Percentiles rank a stretch among this genome's conserved stretches.
These are phyloP conservation scores for Geophilus truncorum DNA, from an alignment of 2,888 invertebrate genomes.

Conservation along the genomic window DNA sequence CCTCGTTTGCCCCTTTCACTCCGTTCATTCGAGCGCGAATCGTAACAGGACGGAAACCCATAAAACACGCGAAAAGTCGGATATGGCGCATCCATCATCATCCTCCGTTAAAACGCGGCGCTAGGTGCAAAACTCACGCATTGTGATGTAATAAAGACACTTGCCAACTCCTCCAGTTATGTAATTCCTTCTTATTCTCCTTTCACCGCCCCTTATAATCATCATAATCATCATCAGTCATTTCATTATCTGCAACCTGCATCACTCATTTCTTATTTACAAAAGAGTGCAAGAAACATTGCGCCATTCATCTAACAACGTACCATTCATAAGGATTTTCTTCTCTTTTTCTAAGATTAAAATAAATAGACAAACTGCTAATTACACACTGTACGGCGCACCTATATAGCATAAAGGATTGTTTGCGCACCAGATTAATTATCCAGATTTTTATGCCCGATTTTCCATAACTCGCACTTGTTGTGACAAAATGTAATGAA, in stretches of 20 bases:
- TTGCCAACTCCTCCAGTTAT: no score
- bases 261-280: slow-evolving; percentile 18
- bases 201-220: background rate
- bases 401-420: background rate
- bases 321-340: background rate
- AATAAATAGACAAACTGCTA: background rate
- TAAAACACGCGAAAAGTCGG: no score
- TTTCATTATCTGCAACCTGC: background rate
- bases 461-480: background rate
- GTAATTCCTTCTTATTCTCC: background rate
- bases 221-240: background rate
- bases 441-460: background rate
- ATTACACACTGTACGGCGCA: background rate
- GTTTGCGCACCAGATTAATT: background rate
- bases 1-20: background rate
- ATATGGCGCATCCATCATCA: no score
- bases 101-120: background rate
- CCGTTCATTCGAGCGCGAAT: background rate
- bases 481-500: background rate
- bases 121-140: background rate
- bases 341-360: background rate
- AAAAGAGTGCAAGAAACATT: slow-evolving; percentile 9
- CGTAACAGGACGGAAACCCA: background rate
- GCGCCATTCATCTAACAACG: background rate
- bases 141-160: background rate